Base-by-base conservation (phyloP, 23 tunicate species). In the Styela clava region DNA sequence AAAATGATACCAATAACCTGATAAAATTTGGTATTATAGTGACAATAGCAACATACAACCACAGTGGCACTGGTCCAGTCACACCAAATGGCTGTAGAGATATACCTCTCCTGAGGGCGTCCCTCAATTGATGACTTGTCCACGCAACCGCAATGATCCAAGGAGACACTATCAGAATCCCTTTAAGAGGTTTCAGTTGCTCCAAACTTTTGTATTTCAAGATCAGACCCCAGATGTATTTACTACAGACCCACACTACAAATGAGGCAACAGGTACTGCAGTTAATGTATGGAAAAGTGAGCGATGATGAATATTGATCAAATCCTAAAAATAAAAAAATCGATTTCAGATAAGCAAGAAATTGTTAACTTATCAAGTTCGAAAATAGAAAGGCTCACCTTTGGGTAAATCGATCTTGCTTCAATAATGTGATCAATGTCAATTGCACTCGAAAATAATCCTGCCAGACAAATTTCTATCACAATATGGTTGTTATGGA, bases 81-180 rank as follows among this genome's bases (percentile, higher is more conserved):
- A 24, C 70, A 35, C 74, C 79, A 29, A 86, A 56, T 0, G 89
- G 89, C 78, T 70, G 80, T 31, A 86, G 31, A 78, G 74, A 86
- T 19, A 86, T 62, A 21, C 89, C 89, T 79, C 89, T 70, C 32
- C 89, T 69, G 1, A 62, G 29, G n/a, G 85, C 63, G 68, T 86
- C 89, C 26, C 89, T 78, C 12, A 86, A 79, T 71, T 86, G 89
- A 62, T 86, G 89, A 20, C 79, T 81, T n/a, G 35, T 29, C 89
- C 89, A 86, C 52, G 85, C 83, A 1, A 86, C 74, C 33, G 80
- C 19, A 29, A 86, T 31, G 12, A 86, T 33, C 62, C 24, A 70
- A 26, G 89, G 89, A 16, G 52, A 52, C 0, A 26, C 1, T 20
- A 16, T 0, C 27, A 76, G 16, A 44, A 44, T 16, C 27, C 20